Base-by-base conservation (phyloP, 1,140 invertebrate species). In the Dysdera silvatica region DNA sequence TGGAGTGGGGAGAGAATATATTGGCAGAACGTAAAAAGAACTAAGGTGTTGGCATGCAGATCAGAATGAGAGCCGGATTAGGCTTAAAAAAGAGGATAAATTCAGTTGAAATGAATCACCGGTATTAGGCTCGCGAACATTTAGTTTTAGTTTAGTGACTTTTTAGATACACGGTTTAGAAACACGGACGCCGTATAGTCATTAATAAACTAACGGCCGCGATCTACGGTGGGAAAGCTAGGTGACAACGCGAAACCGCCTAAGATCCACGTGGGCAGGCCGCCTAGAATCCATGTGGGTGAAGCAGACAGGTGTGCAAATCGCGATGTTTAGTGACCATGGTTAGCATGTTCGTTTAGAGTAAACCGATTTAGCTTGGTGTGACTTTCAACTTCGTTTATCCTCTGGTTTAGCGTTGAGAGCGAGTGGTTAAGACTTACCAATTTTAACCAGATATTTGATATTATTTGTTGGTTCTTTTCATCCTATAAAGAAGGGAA, bases 371-470 rank as follows among this genome's bases (percentile, higher is more conserved):
- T n/a, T n/a, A n/a, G n/a, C n/a, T n/a, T n/a, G n/a, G n/a, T n/a
- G n/a, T n/a, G n/a, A 7, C 14, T 26, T 63, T 63, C 52, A 70
- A 72, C 68, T 69, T 72, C 58, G 68, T 70, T 70, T 70, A 72
- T 72, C 71, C 71, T 72, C 70, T 52, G 59, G 61, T 70, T 71
- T 68, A 69, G 63, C 62, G 65, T 65, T 60, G 56, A 53, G 66
- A 66, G 51, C 54, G 35, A 57, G 57, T 18, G 48, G 69, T 70
- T 66, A 56, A 59, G 69, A 87, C 86, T 87, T 80, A 91, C 88
- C 83, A 90, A 81, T 82, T 89, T 90, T 73, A 92, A 83, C 88
- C 88, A 92, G 81, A 90, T 88, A 81, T 90, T 91, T 73, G 88
- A 90, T 77, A 90, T 89, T 76, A 91, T 85, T 79, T 91, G 83